Evolutionary conservation across 2,888 invertebrate species (phyloP).

Genomic region (Parnassius apollo): DNA sequence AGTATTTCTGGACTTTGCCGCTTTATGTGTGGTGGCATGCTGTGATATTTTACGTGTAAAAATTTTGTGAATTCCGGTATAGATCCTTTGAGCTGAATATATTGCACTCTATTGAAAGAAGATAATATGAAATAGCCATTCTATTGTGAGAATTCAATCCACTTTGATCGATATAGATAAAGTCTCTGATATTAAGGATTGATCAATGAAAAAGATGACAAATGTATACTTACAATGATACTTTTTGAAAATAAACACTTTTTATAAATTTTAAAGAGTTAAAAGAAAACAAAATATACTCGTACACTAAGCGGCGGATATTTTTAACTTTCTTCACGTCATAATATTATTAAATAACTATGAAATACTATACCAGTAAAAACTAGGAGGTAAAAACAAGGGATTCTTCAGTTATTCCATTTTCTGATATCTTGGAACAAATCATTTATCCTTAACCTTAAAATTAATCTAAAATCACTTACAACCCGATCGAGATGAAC

Average conservation of each 20-base stretch:
- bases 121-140: neutral
- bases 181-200: too few species aligned
- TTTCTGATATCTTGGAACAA: neutral
- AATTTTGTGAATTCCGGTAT: constrained; percentile 5
- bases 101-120: constrained; percentile 4
- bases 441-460: constrained; percentile 27
- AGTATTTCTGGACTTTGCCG: constrained; percentile 31
- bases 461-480: constrained; percentile 48
- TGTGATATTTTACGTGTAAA: constrained; percentile 23
- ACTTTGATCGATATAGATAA: too few species aligned
- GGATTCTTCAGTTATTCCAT: neutral
- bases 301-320: too few species aligned
- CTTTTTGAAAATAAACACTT: too few species aligned
- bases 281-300: too few species aligned
- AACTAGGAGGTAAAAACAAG: too few species aligned
- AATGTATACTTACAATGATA: too few species aligned
- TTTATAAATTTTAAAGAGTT: too few species aligned
- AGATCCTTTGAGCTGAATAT: constrained; percentile 2
- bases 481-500: constrained; percentile 34
- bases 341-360: too few species aligned
- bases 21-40: constrained; percentile 9
- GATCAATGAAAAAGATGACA: too few species aligned
- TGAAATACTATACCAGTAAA: too few species aligned
- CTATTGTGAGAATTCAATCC: neutral
- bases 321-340: too few species aligned